These are phyloP conservation scores for Mormyrus iriodes DNA, from an alignment of 2,113 vertebrate genomes.

Conservation along the genomic window DNA sequence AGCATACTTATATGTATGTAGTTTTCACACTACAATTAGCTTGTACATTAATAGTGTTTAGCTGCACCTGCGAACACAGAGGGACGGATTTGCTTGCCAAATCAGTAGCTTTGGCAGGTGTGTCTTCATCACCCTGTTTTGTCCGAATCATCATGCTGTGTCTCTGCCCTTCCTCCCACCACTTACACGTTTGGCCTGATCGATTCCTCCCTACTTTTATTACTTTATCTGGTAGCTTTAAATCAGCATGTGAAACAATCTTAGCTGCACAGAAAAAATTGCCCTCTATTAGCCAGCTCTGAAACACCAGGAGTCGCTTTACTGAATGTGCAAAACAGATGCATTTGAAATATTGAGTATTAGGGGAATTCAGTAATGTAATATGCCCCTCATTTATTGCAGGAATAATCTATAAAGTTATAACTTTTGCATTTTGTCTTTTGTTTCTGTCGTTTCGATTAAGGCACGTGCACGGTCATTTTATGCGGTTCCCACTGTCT, in stretches of 20 bases:
- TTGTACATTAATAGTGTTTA: neutral
- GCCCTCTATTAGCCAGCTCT: neutral
- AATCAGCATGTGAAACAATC: constrained; percentile 45
- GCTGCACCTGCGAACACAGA: neutral
- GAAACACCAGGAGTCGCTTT: neutral
- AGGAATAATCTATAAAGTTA: neutral
- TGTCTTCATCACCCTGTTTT: neutral
- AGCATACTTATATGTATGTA: neutral
- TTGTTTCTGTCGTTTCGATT: neutral
- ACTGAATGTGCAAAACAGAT: neutral
- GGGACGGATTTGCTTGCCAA: neutral
- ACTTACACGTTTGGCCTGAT: neutral
- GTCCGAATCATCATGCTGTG: neutral
- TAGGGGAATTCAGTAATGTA: neutral
- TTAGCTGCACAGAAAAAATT: constrained; percentile 29
- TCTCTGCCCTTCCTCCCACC: neutral
- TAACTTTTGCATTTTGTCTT: neutral
- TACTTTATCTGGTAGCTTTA: constrained; percentile 36
- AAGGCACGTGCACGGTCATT: neutral
- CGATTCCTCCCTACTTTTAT: constrained; percentile 33
- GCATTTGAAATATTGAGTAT: neutral
- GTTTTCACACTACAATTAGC: neutral
- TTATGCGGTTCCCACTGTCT: neutral
- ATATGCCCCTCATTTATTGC: neutral
- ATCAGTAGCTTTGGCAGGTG: neutral